Conservation (phyloP, 2,113 vertebrate genomes). For the Dromiciops gliroides region DNA sequence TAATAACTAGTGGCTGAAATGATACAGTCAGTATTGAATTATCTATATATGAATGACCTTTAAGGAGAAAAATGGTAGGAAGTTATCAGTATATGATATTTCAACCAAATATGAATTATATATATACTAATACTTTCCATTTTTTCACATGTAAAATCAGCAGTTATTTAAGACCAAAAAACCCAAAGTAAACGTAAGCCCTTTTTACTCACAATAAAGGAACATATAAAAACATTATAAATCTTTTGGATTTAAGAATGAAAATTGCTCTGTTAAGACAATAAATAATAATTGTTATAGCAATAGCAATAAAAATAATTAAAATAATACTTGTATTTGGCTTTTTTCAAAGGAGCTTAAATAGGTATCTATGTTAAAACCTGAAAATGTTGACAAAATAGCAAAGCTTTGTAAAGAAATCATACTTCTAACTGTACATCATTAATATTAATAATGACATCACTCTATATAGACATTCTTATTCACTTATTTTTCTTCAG, state of each 20-base stretch:
- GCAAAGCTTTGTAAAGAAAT: constrained; percentile 8
- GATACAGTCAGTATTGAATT: constrained; percentile 1
- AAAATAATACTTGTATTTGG: constrained; percentile 57
- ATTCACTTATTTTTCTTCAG: constrained; percentile 25
- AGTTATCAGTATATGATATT: constrained; percentile 7
- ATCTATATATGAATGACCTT: background rate
- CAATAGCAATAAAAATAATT: constrained; percentile 34
- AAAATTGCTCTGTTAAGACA: constrained; percentile 63
- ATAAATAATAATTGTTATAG: constrained; percentile 53
- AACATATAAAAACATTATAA: constrained; percentile 17
- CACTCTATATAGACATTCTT: constrained; percentile 1
- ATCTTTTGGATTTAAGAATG: constrained; percentile 28
- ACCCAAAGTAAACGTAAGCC: constrained; percentile 1
- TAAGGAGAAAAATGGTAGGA: constrained; percentile 43
- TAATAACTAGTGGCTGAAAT: background rate
- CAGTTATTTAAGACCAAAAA: constrained; percentile 42
- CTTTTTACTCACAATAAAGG: constrained; percentile 46
- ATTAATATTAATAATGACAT: background rate
- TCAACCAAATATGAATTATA: constrained; percentile 17
- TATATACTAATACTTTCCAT: background rate
- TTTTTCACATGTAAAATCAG: constrained; percentile 30
- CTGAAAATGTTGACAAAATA: constrained; percentile 32
- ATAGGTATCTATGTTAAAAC: constrained; percentile 18
- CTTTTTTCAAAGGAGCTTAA: constrained; percentile 62
- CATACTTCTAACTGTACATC: constrained; percentile 1